A percentile compares a stretch with the other conserved stretches of the same genome.
phyloP scores from a whole-genome alignment of 1,140 invertebrate genomes.

The Conus betulinus region DNA sequence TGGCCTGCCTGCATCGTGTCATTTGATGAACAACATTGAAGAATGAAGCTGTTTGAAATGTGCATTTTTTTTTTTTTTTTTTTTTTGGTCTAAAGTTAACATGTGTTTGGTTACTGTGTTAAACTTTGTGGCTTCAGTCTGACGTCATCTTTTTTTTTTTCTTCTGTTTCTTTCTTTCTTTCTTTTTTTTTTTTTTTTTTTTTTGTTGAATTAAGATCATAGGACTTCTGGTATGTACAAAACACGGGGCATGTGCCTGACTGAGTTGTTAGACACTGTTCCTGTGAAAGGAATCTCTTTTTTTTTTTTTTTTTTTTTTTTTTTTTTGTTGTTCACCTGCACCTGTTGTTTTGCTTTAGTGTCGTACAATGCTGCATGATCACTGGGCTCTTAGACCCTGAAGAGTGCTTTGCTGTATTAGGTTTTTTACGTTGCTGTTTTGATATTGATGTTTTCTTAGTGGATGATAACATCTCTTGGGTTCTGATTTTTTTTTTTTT shows the following conservation, averaged over 20 bases:
- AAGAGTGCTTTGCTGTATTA: too few relatives aligned
- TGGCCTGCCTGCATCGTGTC: too few relatives aligned
- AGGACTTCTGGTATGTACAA: slow-evolving; percentile 62
- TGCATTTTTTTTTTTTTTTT: too few relatives aligned
- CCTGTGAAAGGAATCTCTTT: neutral
- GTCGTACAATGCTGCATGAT: too few relatives aligned
- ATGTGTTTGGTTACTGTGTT: slow-evolving; percentile 8
- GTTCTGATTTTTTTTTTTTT: neutral
- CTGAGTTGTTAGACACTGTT: neutral
- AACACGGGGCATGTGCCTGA: neutral
- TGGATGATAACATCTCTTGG: neutral
- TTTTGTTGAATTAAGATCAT: slow-evolving; percentile 54
- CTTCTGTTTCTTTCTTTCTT: neutral
- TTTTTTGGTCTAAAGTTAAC: neutral
- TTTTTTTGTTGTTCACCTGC: neutral
- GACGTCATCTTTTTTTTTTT: neutral
- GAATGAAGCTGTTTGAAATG: too few relatives aligned
- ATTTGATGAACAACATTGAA: too few relatives aligned
- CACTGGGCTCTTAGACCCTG: too few relatives aligned
- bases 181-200: slow-evolving; percentile 23
- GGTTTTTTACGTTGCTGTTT: too few relatives aligned
- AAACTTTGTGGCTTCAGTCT: neutral
- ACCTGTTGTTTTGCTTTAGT: neutral
- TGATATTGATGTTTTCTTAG: neutral
- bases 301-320: neutral